These are phyloP conservation scores for Pristionchus exspectatus DNA, from an alignment of 2,888 invertebrate species.

Conservation along the genomic window DNA sequence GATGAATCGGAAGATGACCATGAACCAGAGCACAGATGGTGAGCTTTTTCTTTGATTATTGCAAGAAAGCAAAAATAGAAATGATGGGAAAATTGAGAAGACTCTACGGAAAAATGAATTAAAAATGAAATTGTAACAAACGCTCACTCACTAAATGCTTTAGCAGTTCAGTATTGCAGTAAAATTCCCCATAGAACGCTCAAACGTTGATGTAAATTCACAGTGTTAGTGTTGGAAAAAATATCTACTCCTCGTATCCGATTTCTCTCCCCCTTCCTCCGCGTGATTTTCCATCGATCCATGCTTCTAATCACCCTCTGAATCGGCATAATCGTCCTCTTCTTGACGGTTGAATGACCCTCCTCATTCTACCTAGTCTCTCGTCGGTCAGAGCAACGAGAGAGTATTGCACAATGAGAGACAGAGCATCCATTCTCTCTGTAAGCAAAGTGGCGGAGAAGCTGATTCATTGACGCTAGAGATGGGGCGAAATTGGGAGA, in stretches of 20 bases:
- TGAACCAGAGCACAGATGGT: constrained; percentile 55
- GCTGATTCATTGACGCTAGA: constrained; percentile 28
- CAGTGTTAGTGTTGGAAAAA: background rate
- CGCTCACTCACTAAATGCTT: no score
- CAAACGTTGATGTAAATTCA: no score
- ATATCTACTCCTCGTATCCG: background rate
- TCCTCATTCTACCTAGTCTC: no score
- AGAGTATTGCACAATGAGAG: no score
- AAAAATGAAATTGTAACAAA: no score
- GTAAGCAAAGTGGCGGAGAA: constrained; percentile 29
- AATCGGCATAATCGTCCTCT: constrained; percentile 51
- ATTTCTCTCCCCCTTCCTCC: background rate
- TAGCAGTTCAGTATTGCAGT: no score
- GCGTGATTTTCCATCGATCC: background rate
- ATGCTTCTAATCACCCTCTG: constrained; percentile 34
- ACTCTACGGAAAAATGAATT: no score
- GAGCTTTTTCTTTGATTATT: background rate
- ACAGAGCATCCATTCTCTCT: background rate
- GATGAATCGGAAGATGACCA: constrained; percentile 54
- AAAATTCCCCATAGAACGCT: no score
- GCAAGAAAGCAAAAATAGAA: background rate
- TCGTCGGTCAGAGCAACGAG: no score
- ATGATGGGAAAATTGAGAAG: background rate
- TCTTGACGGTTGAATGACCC: background rate
- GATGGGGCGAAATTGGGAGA: background rate